Evolutionary conservation across 1,140 invertebrate genomes (phyloP).

Genomic region (Oscheius sp.): DNA sequence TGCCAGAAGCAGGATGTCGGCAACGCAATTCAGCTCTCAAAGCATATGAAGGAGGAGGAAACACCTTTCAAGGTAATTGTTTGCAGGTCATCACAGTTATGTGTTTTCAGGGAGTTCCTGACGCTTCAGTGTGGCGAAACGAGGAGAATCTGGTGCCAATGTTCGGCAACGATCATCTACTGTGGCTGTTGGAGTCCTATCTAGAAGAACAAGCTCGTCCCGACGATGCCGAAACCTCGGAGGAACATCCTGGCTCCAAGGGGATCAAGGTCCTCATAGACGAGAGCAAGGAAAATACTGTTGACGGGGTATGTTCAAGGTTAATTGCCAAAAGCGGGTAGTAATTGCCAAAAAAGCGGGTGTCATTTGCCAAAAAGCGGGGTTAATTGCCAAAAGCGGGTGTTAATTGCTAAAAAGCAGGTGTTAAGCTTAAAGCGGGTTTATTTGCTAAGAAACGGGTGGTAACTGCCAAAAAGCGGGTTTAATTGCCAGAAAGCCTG

Average conservation of each 20-base stretch:
- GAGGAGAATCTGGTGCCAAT: constrained; percentile 58
- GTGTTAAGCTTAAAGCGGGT: too few relatives aligned
- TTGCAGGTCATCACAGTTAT: neutral
- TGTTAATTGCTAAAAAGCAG: neutral
- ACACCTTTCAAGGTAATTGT: constrained; percentile 14
- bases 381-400: too few relatives aligned
- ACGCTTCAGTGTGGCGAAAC: constrained; percentile 48
- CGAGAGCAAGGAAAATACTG: constrained; percentile 55
- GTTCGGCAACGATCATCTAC: constrained; percentile 57
- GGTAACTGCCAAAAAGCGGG: too few relatives aligned
- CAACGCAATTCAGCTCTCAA: constrained; percentile 29
- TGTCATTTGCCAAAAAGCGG: neutral
- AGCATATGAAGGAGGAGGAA: constrained; percentile 35
- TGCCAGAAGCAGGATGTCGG: constrained; percentile 36
- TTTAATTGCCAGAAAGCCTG: too few relatives aligned
- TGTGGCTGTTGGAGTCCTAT: constrained; percentile 59
- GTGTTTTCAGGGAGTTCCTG: constrained; percentile 41
- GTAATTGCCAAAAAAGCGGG: neutral
- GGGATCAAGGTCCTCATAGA: constrained; percentile 42
- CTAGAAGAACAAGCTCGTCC: constrained; percentile 26
- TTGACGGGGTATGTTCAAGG: constrained; percentile 46
- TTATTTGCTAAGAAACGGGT: too few relatives aligned
- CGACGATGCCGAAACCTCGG: constrained; percentile 21
- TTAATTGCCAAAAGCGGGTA: too few relatives aligned
- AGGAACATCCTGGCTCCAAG: constrained; percentile 5